These are phyloP conservation scores for Anolis sagrei DNA, from an alignment of 2,113 vertebrate species.

Conservation along the genomic window DNA sequence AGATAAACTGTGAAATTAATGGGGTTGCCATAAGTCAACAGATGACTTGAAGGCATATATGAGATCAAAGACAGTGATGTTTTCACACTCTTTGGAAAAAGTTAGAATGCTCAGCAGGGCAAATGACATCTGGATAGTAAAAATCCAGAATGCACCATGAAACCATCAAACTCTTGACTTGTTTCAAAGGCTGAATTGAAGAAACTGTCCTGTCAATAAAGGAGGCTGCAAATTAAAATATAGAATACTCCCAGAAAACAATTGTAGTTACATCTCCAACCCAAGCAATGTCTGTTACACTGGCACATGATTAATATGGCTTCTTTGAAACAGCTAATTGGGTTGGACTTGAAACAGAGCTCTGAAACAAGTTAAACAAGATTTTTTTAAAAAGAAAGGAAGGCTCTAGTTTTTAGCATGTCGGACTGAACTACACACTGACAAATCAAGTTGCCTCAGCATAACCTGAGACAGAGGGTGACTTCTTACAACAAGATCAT, in stretches of 20 bases:
- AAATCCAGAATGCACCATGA: not conserved
- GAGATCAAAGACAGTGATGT: no score
- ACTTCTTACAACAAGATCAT: no score
- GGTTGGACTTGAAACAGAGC: not conserved
- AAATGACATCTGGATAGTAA: no score
- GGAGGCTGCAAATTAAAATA: not conserved
- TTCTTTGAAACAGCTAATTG: not conserved
- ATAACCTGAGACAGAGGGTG: no score
- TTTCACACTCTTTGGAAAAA: no score
- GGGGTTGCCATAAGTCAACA: no score
- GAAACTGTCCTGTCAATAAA: not conserved
- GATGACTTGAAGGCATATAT: no score
- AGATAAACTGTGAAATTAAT: no score
- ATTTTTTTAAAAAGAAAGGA: not conserved
- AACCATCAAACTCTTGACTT: not conserved
- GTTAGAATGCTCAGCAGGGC: no score
- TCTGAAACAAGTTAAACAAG: conserved; percentile 5
- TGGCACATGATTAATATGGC: not conserved
- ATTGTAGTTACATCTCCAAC: not conserved
- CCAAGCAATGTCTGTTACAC: not conserved
- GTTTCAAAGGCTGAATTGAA: not conserved
- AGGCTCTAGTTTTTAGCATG: not conserved
- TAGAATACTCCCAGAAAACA: no score
- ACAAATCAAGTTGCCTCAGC: no score
- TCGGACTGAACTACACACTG: not conserved